Conservation (phyloP, 2,888 invertebrate genomes). For the Drosophila fulvimacula region DNA sequence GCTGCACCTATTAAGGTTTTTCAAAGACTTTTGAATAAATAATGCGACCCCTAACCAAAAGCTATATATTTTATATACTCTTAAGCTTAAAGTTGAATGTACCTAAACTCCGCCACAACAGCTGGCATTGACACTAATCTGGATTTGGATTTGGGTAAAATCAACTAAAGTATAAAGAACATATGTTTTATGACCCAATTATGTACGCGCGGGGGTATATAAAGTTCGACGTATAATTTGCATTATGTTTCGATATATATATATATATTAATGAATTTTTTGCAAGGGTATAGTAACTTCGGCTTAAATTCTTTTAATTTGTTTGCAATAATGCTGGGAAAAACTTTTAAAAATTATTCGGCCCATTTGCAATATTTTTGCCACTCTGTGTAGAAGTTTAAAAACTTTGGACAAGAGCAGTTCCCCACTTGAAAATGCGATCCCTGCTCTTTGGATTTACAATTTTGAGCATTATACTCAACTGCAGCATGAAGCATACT, state of each 20-base stretch:
- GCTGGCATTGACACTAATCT: slow-evolving; percentile 47
- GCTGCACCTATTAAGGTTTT: neutral
- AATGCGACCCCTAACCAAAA: neutral
- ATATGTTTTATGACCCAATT: slow-evolving; percentile 32
- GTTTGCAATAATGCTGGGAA: slow-evolving; percentile 43
- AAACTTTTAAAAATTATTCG: slow-evolving; percentile 9
- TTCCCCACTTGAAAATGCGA: slow-evolving; percentile 18
- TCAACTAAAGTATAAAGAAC: slow-evolving; percentile 40
- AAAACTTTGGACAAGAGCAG: slow-evolving; percentile 10
- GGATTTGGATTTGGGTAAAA: slow-evolving; percentile 44
- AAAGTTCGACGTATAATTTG: neutral
- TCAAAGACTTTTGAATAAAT: neutral
- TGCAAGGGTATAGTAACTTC: slow-evolving; percentile 13
- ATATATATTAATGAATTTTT: neutral
- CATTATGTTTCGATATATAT: neutral
- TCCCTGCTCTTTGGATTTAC: slow-evolving; percentile 4
- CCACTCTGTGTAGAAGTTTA: neutral
- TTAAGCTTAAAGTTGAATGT: neutral
- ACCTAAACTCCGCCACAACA: slow-evolving; percentile 46
- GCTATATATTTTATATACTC: neutral
- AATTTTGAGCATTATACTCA: slow-evolving; percentile 12
- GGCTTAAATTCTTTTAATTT: neutral
- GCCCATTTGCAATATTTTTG: slow-evolving; percentile 28
- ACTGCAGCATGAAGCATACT: neutral
- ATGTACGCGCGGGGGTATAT: slow-evolving; percentile 1